Evolutionary conservation across 2,113 vertebrate genomes (phyloP).

Genomic region (human): DNA sequence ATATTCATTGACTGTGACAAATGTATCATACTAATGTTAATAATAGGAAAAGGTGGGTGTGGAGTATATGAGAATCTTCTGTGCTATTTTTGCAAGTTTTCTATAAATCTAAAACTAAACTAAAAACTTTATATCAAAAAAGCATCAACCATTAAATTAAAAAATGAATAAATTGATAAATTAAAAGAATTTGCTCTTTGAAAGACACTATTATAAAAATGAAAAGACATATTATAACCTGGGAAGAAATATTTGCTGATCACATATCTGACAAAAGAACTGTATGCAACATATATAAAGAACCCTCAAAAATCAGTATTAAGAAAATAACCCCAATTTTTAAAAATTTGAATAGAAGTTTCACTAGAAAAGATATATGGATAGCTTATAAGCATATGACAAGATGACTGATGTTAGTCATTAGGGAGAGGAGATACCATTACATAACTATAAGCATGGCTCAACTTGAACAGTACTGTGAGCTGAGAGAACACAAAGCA

Average conservation of each 20-base stretch:
- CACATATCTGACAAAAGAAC: conserved; percentile 11
- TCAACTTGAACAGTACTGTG: neutral
- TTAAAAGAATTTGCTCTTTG: neutral
- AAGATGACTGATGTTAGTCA: neutral
- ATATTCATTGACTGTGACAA: neutral
- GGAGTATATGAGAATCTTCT: neutral
- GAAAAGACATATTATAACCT: conserved; percentile 10
- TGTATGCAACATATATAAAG: neutral
- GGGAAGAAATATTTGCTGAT: neutral
- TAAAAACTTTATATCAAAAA: neutral
- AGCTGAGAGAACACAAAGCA: neutral
- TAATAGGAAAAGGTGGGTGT: neutral
- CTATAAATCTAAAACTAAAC: neutral
- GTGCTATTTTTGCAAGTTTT: neutral
- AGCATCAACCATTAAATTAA: neutral
- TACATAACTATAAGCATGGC: neutral
- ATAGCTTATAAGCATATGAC: neutral
- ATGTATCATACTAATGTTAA: neutral
- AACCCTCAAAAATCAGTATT: neutral
- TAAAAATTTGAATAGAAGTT: neutral
- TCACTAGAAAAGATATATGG: neutral
- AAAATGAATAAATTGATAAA: neutral
- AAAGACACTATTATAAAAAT: conserved; percentile 28
- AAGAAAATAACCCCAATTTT: neutral
- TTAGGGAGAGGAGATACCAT: neutral